Conservation (phyloP, 2,888 invertebrate genomes). For the Lutraria lutraria region DNA sequence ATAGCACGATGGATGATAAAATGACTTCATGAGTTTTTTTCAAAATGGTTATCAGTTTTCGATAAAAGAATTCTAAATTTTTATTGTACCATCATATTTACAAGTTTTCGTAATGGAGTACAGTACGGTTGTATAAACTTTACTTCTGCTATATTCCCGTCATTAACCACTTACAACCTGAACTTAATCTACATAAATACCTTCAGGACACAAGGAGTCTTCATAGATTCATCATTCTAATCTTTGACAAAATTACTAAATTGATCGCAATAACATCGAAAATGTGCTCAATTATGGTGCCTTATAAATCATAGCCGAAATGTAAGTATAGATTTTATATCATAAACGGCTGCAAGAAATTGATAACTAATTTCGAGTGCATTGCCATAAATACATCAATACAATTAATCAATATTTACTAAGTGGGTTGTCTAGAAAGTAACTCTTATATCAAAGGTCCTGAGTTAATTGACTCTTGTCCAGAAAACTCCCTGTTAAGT, state of each 20-base stretch:
- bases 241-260: not conserved
- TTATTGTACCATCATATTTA: not conserved
- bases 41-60: not conserved
- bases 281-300: too few species aligned
- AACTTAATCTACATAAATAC: conserved; percentile 19
- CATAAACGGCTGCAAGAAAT: too few species aligned
- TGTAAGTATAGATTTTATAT: too few species aligned
- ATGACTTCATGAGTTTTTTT: not conserved
- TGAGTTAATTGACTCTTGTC: not conserved
- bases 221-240: not conserved
- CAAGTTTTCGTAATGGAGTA: not conserved
- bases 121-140: not conserved
- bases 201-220: conserved; percentile 9
- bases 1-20: not conserved
- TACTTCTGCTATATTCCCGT: conserved; percentile 12
- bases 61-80: not conserved
- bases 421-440: too few species aligned
- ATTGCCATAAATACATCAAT: too few species aligned
- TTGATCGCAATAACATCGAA: too few species aligned
- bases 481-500: conserved; percentile 21
- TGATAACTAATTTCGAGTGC: too few species aligned
- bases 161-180: conserved; percentile 17
- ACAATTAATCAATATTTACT: too few species aligned
- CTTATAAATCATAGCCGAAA: too few species aligned
- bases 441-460: too few species aligned